Percentiles rank a stretch among this genome's conserved stretches.
Evolutionary conservation across 2,797 vertebrate species (phyloP).

Genomic region (Podarcis lilfordi): DNA sequence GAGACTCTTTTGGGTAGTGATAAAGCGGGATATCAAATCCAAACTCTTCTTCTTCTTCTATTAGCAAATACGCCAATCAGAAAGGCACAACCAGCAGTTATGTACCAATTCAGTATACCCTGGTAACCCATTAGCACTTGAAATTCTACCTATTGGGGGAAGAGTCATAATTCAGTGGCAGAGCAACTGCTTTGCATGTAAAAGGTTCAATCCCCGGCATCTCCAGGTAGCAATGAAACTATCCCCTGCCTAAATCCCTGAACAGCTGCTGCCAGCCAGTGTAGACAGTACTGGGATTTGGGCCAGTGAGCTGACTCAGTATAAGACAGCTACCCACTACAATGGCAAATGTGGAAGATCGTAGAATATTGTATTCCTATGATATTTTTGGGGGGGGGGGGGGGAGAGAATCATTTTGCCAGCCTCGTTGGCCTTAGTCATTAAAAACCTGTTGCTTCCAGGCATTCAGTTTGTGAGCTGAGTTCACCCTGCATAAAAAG

Average conservation of each 20-base stretch:
- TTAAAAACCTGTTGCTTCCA: not conserved
- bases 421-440: not conserved
- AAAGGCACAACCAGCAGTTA: not conserved
- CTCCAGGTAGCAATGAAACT: too few relatives aligned
- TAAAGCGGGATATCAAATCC: too few relatives aligned
- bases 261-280: too few relatives aligned
- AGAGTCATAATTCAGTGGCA: too few relatives aligned
- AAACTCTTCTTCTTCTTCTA: too few relatives aligned
- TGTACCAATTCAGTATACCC: not conserved
- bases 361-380: not conserved
- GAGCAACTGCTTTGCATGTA: too few relatives aligned
- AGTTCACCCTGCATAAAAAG: not conserved
- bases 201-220: too few relatives aligned
- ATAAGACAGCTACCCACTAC: not conserved
- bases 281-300: not conserved
- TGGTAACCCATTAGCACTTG: not conserved
- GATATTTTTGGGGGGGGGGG: not conserved
- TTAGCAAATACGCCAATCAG: not conserved
- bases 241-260: not conserved
- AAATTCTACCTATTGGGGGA: too few relatives aligned
- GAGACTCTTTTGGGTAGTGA: too few relatives aligned
- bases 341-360: not conserved
- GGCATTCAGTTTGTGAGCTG: constrained; percentile 1
- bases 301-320: too few relatives aligned
- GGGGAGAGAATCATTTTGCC: not conserved